These are phyloP conservation scores for Acanthornis magna DNA, from an alignment of 2,797 vertebrate genomes.

Conservation along the genomic window DNA sequence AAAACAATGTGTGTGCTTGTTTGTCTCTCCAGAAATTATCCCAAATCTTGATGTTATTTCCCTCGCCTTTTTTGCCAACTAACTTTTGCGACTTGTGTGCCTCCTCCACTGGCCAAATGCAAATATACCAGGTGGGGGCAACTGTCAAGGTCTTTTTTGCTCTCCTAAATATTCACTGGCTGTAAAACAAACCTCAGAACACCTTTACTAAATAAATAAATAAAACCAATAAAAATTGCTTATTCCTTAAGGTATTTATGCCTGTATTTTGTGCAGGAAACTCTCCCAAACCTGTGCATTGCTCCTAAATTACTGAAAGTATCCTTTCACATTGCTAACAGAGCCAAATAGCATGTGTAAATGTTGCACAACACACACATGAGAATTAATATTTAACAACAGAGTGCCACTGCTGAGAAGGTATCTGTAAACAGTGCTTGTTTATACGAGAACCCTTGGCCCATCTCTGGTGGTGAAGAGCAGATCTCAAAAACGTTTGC, in stretches of 20 bases:
- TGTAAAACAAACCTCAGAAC: not conserved
- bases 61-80: not conserved
- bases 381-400: conserved; percentile 60
- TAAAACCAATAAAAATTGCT: not conserved
- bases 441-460: not conserved
- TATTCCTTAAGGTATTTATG: not conserved
- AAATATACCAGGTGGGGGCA: not conserved
- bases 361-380: conserved; percentile 22
- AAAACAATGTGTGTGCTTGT: not conserved
- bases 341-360: not conserved
- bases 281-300: not conserved
- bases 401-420: not conserved
- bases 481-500: not conserved
- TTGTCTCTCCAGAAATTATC: not conserved
- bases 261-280: not conserved
- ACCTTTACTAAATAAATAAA: not conserved
- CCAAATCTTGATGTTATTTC: not conserved
- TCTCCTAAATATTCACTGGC: not conserved
- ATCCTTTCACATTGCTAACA: not conserved
- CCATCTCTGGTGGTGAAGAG: not conserved
- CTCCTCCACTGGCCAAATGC: not conserved
- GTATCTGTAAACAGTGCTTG: not conserved
- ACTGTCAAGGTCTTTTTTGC: not conserved
- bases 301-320: not conserved
- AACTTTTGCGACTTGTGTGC: not conserved